phyloP scores from a whole-genome alignment of 2,113 vertebrate genomes.

The Corapipo altera region DNA sequence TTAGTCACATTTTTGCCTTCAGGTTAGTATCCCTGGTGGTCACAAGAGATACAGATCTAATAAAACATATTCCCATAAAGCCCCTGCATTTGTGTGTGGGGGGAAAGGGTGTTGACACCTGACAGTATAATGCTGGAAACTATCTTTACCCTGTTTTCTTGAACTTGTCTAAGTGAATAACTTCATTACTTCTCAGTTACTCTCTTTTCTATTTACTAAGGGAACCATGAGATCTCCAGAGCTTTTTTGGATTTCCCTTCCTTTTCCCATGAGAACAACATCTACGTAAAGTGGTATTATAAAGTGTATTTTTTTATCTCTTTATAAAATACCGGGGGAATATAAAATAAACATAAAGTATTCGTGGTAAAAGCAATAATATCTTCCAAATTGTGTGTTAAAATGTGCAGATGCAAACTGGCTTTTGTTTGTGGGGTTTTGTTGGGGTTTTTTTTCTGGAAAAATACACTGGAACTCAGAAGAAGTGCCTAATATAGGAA shows the following conservation, averaged over 20 bases:
- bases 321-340: background rate
- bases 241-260: background rate
- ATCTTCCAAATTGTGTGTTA: background rate
- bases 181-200: background rate
- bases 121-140: background rate
- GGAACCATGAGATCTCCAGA: background rate
- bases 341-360: background rate
- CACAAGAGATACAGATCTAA: background rate
- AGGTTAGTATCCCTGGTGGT: background rate
- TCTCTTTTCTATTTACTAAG: background rate
- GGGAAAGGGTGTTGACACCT: background rate
- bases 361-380: background rate
- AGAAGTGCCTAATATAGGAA: background rate
- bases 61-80: background rate
- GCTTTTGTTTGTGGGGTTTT: background rate
- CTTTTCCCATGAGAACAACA: background rate
- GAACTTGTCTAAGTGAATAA: background rate
- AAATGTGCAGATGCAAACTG: background rate
- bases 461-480: background rate
- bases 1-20: background rate
- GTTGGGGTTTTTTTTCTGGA: background rate
- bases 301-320: background rate
- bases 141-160: background rate
- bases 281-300: background rate
- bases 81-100: background rate